A percentile compares a stretch with the other conserved stretches of the same genome.
Conservation (phyloP, 92 coral and sea anemone species). For the Hydrozoanthus gracilis region DNA sequence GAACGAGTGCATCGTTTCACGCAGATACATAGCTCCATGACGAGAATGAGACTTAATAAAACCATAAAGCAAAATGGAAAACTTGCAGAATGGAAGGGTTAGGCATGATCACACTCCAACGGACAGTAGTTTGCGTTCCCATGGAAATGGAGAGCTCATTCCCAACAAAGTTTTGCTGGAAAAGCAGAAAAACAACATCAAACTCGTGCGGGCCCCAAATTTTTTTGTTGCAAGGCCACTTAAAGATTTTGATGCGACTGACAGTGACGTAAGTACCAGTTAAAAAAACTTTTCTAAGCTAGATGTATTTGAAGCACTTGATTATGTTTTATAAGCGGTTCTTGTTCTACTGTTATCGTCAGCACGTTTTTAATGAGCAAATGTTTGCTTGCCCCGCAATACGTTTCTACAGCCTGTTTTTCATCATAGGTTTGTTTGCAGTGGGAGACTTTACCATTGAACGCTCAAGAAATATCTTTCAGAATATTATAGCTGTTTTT, state of each 20-base stretch:
- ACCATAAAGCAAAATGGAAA: constrained; percentile 26
- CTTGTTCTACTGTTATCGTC: not conserved
- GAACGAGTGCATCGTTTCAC: not conserved
- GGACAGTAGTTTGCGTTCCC: not conserved
- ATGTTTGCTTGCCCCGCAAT: not conserved
- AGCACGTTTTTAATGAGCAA: not conserved
- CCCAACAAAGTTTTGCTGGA: not conserved
- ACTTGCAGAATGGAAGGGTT: constrained; percentile 14
- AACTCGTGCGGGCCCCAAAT: constrained; percentile 26
- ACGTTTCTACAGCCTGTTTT: not conserved
- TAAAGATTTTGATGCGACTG: constrained; percentile 37
- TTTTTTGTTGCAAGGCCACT: constrained; percentile 40
- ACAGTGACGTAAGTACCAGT: constrained; percentile 33
- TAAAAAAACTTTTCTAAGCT: not conserved
- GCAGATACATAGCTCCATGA: not conserved
- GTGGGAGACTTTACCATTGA: not conserved
- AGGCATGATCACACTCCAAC: not conserved
- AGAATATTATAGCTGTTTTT: not conserved
- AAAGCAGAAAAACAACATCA: constrained; percentile 20
- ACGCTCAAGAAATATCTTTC: not conserved
- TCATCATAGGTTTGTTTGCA: not conserved
- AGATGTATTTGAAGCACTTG: too few species aligned
- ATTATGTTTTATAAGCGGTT: not conserved
- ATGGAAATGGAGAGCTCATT: not conserved
- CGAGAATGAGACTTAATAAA: constrained; percentile 7